Evolutionary conservation across 2,888 invertebrate genomes (phyloP), one percentile per base, ranked within the genome.

Genomic region (Drosophila kanekoi): DNA sequence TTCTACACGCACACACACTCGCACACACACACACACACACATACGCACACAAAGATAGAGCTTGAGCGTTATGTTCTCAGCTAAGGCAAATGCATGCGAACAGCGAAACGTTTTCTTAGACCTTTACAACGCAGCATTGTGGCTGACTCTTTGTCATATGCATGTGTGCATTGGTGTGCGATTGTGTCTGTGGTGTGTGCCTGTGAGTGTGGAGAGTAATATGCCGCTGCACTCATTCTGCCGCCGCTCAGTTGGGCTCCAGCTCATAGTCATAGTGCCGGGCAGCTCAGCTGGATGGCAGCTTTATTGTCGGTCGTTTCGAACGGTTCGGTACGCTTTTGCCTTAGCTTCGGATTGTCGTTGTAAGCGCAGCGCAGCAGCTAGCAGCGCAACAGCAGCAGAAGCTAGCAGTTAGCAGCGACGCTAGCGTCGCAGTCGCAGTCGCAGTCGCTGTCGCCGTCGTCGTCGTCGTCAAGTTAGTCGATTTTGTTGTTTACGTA

Each of bases 281-380:
- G 76, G 81, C 79, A 83, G 79, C 81, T 84, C 81, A 78, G 87
- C 87, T 84, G 87, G 82, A 81, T 86, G 89, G 82, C 82, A 86
- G 89, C 83, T 84, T 84, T 88, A 84, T 88, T 88, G 83, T 84
- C 83, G 89, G 79, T 84, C 89, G 89, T 88, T 84, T 88, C 83
- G 83, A 88, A 84, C 83, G 89, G 83, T 84, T 84, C 83, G 83
- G 89, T 80, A 80, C 79, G 83, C 83, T 80, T 79, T 86, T 82
- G 77, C 74, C 79, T 76, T 61, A 82, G 82, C 82, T 85, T 81
- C 87, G 87, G 86, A 85, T 82, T 72, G 68, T 77, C 65, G 75
- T 65, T 73, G 87, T 83, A 88, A 83, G 65, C 62, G 71, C 63
- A 77, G 56, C 52, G 69, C 20, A 61, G 58, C 67, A 52, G 66